Base-by-base conservation (phyloP, 2,797 vertebrate species). In the Urophycis tenuis region DNA sequence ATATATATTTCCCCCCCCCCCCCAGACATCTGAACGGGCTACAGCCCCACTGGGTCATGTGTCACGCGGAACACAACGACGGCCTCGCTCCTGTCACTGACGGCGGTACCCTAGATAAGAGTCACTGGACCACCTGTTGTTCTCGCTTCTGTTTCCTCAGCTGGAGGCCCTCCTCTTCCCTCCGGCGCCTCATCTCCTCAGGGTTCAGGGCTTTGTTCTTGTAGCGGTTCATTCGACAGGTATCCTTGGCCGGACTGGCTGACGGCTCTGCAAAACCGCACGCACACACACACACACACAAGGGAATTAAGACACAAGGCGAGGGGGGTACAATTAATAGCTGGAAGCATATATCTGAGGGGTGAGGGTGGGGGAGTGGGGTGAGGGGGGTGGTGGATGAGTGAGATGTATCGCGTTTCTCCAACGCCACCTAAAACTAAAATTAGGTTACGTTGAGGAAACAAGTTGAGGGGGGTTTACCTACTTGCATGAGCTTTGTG, bases 181-280 rank as follows among this genome's bases (percentile, higher is more conserved):
- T 93, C 73, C 98, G 92, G 84, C 97, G 92, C 11, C 98, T 95
- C 98, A 99, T 99, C 86, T 99, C 97, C 70, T 99, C 96, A 0
- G 96, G 94, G 64, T 99, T 99, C 60, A 99, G 92, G 32, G 97
- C 98, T 92, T 99, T 99, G 93, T 99, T 99, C 93, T 99, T 99
- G 90, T 99, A 99, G 83, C 97, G 96, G 91, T 97, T 99, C 97
- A 99, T 99, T 92, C 98, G 94, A 86, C 95, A 98, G 92, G 96
- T 99, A 85, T 99, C 96, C 90, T 99, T 99, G 0, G 94, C 96
- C 83, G 97, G 97, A 92, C 97, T 98, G 72, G 95, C 93, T 93
- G 96, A 95, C 83, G 95, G 95, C 86, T 99, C 97, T 99, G 89
- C 0, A 25, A 19, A 60, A n/a, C 7, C 45, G 7, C 45, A 45